Base-by-base conservation (phyloP, 2,113 vertebrate genomes). In the Perognathus longimembris region DNA sequence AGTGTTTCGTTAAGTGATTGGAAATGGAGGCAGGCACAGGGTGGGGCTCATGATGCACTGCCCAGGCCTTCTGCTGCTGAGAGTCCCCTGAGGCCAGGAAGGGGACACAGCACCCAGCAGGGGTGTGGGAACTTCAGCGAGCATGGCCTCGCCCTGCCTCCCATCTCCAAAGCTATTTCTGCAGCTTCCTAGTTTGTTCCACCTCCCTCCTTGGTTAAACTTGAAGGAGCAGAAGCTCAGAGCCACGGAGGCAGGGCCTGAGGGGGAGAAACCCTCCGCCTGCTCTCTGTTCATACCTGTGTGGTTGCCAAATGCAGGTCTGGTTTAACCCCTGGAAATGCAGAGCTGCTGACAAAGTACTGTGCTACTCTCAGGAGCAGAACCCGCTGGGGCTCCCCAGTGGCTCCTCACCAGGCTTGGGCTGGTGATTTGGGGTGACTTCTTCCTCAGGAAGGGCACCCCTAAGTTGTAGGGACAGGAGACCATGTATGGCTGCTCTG, bases 81-180 rank as follows among this genome's bases (percentile, higher is more conserved):
- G 70, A 86, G 70, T 57, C 42, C 36, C 71, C 88, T 14, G 21
- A 3, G 78, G 77, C 85, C 20, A 7, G 42, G 32, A 42, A 24
- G 57, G 18, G 54, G 66, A 45, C 83, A 30, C 57, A 59, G 38
- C 22, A 6, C 42, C 75, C 24, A 0, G 2, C 0, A 30, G 50
- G 50, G 69, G 74, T 2, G 59, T 15, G 20, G 0, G 69, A 71
- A 66, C 36, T 78, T 24, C 63, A 10, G 79, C 3, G 32, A 26
- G 50, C 75, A 4, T 18, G 15, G 12, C 92, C 73, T n/a, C 21
- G 0, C 88, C 87, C 87, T n/a, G 70, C 75, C 67, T 73, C 59
- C 76, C 36, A 1, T 57, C 78, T 82, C 84, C 83, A 61, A 17
- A 89, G 84, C 94, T 86, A 79, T 92, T 94, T 94, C 87, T 84